A percentile compares a stretch with the other conserved stretches of the same genome.
These are phyloP conservation scores for Diadema setosum DNA, from an alignment of 35 echinoderm and acorn worm genomes.

Conservation along the genomic window DNA sequence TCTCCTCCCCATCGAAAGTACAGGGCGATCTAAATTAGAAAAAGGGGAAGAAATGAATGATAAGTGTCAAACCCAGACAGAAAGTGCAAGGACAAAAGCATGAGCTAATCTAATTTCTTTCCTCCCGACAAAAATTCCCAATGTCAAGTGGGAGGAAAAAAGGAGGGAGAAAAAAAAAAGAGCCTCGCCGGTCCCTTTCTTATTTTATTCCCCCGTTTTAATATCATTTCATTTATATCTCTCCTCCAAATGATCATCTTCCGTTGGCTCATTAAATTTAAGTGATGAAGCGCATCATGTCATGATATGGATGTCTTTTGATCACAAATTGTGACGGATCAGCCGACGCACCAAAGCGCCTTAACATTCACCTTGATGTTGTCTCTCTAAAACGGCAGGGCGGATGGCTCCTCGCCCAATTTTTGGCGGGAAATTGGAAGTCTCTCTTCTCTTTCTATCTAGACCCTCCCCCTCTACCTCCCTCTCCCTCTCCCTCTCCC, in stretches of 20 bases:
- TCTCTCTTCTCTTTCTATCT: not conserved
- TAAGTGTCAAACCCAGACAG: not conserved
- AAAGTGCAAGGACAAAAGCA: conserved; percentile 10
- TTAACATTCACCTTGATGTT: too few species aligned
- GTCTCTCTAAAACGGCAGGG: too few species aligned
- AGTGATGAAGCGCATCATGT: not conserved
- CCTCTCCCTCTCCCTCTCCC: too few species aligned
- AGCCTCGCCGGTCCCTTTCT: not conserved
- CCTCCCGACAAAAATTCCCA: not conserved
- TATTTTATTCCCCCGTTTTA: too few species aligned
- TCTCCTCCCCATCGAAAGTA: too few species aligned
- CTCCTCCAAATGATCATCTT: not conserved
- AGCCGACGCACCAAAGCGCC: not conserved
- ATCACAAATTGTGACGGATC: conserved; percentile 6
- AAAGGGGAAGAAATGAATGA: too few species aligned
- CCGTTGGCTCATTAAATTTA: not conserved
- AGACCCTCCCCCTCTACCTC: too few species aligned
- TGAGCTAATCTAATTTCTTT: conserved; percentile 9
- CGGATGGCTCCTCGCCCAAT: too few species aligned
- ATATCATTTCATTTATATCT: not conserved
- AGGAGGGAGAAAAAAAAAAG: not conserved
- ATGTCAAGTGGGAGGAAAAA: not conserved
- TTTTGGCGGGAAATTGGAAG: conserved; percentile 3
- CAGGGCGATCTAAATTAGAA: too few species aligned
- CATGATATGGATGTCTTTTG: not conserved